Evolutionary conservation across 2,888 invertebrate genomes (phyloP).

Genomic region (Spisula solida): DNA sequence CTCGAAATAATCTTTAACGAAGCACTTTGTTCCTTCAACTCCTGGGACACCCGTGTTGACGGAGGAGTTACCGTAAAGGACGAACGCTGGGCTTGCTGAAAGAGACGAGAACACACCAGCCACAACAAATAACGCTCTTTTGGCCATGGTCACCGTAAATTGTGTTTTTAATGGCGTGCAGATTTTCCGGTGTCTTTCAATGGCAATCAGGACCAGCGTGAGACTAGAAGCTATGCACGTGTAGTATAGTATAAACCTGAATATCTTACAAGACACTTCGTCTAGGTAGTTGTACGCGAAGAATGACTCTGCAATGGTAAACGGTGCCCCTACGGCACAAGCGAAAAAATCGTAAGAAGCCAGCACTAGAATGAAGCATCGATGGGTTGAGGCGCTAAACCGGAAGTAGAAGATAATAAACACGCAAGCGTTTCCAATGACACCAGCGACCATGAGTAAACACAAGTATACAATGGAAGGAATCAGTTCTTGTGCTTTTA

Average conservation of each 20-base stretch:
- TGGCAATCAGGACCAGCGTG: constrained; percentile 66
- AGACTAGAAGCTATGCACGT: constrained; percentile 65
- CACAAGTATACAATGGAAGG: constrained; percentile 58
- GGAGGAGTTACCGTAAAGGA: constrained; percentile 61
- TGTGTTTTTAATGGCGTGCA: constrained; percentile 68
- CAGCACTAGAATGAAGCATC: constrained; percentile 65
- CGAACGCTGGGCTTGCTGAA: constrained; percentile 57
- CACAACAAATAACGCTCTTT: constrained; percentile 56
- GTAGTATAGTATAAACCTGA: constrained; percentile 66
- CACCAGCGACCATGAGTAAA: constrained; percentile 55
- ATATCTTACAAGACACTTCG: constrained; percentile 59
- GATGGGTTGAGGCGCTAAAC: constrained; percentile 62
- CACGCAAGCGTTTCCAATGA: constrained; percentile 58
- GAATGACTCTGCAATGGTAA: constrained; percentile 61
- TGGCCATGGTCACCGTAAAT: constrained; percentile 59
- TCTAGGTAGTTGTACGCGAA: constrained; percentile 61
- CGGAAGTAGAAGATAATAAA: constrained; percentile 63
- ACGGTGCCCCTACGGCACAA: constrained; percentile 64
- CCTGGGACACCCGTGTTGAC: constrained; percentile 46
- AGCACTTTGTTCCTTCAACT: constrained; percentile 61
- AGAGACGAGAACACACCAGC: constrained; percentile 56
- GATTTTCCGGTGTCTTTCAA: constrained; percentile 65
- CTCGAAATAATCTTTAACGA: constrained; percentile 55
- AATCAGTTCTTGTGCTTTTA: constrained; percentile 48
- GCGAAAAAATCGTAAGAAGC: constrained; percentile 65